Evolutionary conservation across 2,888 invertebrate species (phyloP), one percentile per base, ranked within the genome.

Genomic region (Petrophora chlorosata): DNA sequence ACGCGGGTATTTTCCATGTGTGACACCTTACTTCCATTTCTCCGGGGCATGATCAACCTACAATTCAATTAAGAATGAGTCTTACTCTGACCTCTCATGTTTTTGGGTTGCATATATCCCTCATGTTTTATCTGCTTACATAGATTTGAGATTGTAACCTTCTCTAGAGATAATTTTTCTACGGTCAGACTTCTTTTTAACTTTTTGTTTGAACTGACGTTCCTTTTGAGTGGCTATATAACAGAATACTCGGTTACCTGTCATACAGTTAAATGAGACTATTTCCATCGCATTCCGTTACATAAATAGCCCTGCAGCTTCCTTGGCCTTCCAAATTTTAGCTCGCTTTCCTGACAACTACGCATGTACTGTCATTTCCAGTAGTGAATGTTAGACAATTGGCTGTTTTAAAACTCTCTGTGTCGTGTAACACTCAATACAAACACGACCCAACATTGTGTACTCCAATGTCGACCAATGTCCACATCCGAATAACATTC

Each of bases 331-430:
- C 69, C 46, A 59, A 59, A 41, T 45, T 56, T 34, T 52, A 45
- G 43, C 44, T 52, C 36, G 53, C 60, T 56, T 60, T 59, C 67
- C 67, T 68, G 70, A 68, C 56, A 69, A 70, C 40, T 48, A 25
- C 38, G 86, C 87, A 87, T 86, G 87, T 60, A 56, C 65, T 65
- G 61, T 64, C 66, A 65, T 65, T 65, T 64, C 66, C 68, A 51
- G 72, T 84, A 85, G 81, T 70, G 69, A 66, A 68, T 78, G 67
- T 64, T 78, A 82, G 81, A 69, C 38, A 45, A 80, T 79, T 82
- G 79, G 76, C 74, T 84, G 80, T 82, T 82, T 80, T 83, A 58
- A n/a, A 70, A 65, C 61, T 67, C 62, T 62, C 67, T 70, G 56
- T 61, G 57, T 60, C 40, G 63, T 60, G 59, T 75, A 62, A 70